Conservation (phyloP, 2,797 vertebrate genomes). For the Rhinoraja longicauda region DNA sequence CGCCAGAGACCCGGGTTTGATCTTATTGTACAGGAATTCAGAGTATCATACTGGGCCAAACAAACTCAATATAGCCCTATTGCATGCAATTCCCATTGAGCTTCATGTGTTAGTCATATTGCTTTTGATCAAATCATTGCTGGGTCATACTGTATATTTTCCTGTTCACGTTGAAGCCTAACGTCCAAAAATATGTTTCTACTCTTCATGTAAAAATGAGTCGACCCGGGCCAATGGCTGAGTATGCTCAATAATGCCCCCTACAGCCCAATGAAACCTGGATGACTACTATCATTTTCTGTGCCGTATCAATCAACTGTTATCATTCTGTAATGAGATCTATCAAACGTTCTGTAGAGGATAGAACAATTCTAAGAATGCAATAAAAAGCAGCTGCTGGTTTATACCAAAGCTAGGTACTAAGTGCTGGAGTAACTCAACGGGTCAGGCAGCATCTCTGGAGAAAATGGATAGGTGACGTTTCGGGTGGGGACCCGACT, state of each 20-base stretch:
- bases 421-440: too few species aligned
- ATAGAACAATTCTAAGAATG: too few species aligned
- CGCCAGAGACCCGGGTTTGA: too few species aligned
- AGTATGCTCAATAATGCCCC: not conserved
- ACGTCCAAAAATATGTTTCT: not conserved
- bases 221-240: not conserved
- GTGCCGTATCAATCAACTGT: not conserved
- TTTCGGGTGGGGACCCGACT: too few species aligned
- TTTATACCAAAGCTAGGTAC: too few species aligned
- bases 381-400: too few species aligned
- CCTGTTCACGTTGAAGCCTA: not conserved
- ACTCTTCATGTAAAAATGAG: not conserved
- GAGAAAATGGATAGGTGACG: too few species aligned
- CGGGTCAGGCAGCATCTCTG: too few species aligned
- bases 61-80: not conserved
- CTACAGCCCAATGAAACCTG: not conserved
- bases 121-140: not conserved
- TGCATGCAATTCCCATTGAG: not conserved
- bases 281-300: not conserved
- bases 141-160: not conserved
- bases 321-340: not conserved
- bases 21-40: not conserved
- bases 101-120: not conserved
- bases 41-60: not conserved
- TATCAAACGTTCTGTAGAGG: not conserved